These are phyloP conservation scores for Channa striata DNA, from an alignment of 2,797 vertebrate species.

Conservation along the genomic window DNA sequence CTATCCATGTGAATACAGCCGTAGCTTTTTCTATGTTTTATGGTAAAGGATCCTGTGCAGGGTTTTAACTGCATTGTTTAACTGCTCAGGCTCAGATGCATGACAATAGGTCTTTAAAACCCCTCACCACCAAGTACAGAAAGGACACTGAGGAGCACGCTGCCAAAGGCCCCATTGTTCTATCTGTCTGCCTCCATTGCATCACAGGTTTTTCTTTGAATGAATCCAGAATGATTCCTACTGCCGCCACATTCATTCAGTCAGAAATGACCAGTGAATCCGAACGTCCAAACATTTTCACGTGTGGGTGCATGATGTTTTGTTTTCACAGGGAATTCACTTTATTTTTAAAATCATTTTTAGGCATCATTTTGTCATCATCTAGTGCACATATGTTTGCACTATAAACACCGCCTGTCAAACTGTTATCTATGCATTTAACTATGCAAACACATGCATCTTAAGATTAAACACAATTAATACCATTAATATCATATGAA, in stretches of 20 bases:
- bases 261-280: conserved; percentile 17
- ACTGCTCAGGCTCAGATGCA: conserved; percentile 66
- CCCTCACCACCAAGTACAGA: conserved; percentile 88
- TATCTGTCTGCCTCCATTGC: conserved; percentile 45
- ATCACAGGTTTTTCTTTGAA: conserved; percentile 55
- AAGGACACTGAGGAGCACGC: conserved; percentile 74
- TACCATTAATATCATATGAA: too few relatives aligned
- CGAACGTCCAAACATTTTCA: too few relatives aligned
- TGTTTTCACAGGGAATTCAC: too few relatives aligned
- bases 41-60: conserved; percentile 56
- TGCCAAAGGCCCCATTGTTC: conserved; percentile 82
- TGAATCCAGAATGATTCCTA: conserved; percentile 53
- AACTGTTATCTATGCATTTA: too few relatives aligned
- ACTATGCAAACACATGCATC: too few relatives aligned
- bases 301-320: too few relatives aligned
- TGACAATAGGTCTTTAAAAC: conserved; percentile 83
- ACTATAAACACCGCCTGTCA: too few relatives aligned
- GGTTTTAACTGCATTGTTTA: conserved; percentile 67
- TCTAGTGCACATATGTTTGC: too few relatives aligned
- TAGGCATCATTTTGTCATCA: too few relatives aligned
- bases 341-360: too few relatives aligned
- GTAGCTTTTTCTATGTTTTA: conserved; percentile 38
- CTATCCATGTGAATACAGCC: conserved; percentile 65
- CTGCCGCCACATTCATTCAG: conserved; percentile 54
- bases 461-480: too few relatives aligned